Percentiles rank a stretch among this genome's conserved stretches.
Evolutionary conservation across 2,888 invertebrate genomes (phyloP).

Genomic region (Polymixis flavicincta): DNA sequence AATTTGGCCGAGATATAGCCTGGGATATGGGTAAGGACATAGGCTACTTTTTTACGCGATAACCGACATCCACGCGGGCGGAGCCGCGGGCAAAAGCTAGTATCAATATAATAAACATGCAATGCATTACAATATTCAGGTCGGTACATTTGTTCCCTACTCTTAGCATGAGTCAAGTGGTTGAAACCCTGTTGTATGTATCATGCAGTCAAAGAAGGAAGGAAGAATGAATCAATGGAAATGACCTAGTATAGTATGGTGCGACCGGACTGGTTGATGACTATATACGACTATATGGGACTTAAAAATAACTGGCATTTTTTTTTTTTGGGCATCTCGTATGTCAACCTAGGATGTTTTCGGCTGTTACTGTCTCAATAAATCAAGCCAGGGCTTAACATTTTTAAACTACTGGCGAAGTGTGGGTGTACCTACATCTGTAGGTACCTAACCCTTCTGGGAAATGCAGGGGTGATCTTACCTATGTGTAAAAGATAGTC

Average conservation of each 20-base stretch:
- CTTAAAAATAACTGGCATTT: too few relatives aligned
- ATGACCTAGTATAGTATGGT: background rate
- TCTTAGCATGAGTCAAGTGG: conserved; percentile 2
- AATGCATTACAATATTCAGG: background rate
- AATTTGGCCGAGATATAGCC: too few relatives aligned
- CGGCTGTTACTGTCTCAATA: too few relatives aligned
- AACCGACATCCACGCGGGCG: too few relatives aligned
- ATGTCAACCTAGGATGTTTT: too few relatives aligned
- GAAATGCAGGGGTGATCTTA: too few relatives aligned
- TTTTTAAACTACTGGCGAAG: background rate
- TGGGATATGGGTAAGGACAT: too few relatives aligned
- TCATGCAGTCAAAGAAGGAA: background rate
- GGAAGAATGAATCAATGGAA: background rate
- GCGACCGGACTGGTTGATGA: background rate
- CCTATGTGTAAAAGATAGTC: background rate
- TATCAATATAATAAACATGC: background rate
- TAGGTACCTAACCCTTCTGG: background rate
- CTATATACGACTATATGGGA: background rate
- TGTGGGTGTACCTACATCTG: background rate
- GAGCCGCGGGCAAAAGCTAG: too few relatives aligned
- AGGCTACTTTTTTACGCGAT: too few relatives aligned
- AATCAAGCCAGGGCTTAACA: too few relatives aligned
- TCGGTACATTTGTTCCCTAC: background rate
- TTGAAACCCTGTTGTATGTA: background rate
- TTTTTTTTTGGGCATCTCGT: too few relatives aligned